Conservation (phyloP, 2,888 invertebrate genomes). For the Orchesellides sinensis region DNA sequence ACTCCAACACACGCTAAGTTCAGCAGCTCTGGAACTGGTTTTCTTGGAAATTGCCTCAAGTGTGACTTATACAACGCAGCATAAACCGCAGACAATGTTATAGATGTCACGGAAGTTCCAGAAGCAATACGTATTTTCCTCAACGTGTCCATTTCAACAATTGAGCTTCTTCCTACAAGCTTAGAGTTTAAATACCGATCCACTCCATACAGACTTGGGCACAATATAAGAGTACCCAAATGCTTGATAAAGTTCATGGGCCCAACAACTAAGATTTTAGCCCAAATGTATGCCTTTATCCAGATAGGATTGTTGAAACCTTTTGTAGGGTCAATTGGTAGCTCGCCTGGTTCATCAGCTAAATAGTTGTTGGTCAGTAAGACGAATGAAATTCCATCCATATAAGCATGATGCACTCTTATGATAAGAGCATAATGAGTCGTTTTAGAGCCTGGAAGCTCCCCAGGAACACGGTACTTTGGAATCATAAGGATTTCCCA, state of each 20-base stretch:
- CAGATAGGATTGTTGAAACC: constrained; percentile 60
- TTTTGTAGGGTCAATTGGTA: constrained; percentile 70
- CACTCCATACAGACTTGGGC: constrained; percentile 54
- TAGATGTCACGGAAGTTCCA: constrained; percentile 67
- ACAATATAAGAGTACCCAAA: constrained; percentile 53
- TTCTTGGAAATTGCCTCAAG: constrained; percentile 41
- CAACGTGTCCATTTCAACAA: constrained; percentile 59
- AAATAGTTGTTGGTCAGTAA: constrained; percentile 67
- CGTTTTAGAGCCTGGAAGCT: background rate
- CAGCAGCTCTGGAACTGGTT: constrained; percentile 55
- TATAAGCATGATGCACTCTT: constrained; percentile 69
- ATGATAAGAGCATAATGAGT: constrained; percentile 67
- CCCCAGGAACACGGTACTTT: constrained; percentile 44
- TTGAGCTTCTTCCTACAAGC: constrained; percentile 54
- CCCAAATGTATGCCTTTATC: constrained; percentile 65
- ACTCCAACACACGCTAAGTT: constrained; percentile 68
- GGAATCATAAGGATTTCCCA: constrained; percentile 72
- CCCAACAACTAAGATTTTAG: constrained; percentile 67
- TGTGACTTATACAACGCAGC: constrained; percentile 62
- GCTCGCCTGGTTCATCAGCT: constrained; percentile 63
- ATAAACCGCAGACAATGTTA: constrained; percentile 64
- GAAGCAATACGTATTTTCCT: constrained; percentile 58
- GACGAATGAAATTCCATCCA: constrained; percentile 70
- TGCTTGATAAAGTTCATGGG: constrained; percentile 66
- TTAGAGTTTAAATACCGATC: constrained; percentile 58